Evolutionary conservation across 2,113 vertebrate species (phyloP), one percentile per base, ranked within the genome.

Genomic region (Perognathus longimembris): DNA sequence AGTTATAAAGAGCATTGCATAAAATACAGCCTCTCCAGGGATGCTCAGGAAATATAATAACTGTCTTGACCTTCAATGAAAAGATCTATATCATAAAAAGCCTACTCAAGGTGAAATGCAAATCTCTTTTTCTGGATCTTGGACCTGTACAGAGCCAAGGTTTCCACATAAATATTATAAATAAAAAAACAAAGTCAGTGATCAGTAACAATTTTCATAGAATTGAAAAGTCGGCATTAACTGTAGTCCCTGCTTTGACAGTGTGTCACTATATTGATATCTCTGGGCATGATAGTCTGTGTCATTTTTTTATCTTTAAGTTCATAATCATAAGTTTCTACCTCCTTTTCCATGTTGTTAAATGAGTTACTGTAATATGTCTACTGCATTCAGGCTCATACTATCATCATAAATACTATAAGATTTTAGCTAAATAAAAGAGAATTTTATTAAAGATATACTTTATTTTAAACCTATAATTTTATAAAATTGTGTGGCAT

Each of bases 391-490:
- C 50, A 54, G 17, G 21, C 10, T n/a, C 4, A n/a, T 14, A 50
- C 5, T 59, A 57, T 5, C 45, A 45, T 45, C 9, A 12, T 45
- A 45, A n/a, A 2, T 30, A 32, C 22, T 59, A 11, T 36, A 42
- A 76, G 54, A 57, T 69, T 21, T 82, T 83, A 30, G 15, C 45
- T 95, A 57, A 77, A 78, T 69, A 66, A 94, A 73, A 81, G 42
- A 81, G 15, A 90, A 82, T 82, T 88, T 61, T 3, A 40, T 77
- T 90, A 22, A 2, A 54, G 3, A 30, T 42, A 59, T 57, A 42
- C 7, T 78, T 61, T 63, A 73, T 77, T 28, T 82, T 86, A 91
- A 82, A 76, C 54, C 20, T 54, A 81, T 67, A 11, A 77, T 78
- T 67, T 54, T n/a, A 69, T 73, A 36, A 85, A 89, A 63, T 54